Conservation (phyloP, 2,113 vertebrate species). For the Gymnarchus niloticus region DNA sequence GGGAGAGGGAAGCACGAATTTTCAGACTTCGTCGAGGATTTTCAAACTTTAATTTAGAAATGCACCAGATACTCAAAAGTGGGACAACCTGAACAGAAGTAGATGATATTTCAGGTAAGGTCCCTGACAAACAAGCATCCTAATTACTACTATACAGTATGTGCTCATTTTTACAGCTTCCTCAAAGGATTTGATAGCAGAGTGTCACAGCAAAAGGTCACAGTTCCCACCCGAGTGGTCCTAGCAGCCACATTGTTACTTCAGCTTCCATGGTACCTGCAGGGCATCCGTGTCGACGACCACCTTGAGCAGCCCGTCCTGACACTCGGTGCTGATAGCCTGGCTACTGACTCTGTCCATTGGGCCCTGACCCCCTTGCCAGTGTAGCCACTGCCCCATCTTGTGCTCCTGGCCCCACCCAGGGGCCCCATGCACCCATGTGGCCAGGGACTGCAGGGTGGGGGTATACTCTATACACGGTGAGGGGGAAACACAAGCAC, state of each 20-base stretch:
- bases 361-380: neutral
- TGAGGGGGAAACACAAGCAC: neutral
- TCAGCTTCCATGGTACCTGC: constrained; percentile 56
- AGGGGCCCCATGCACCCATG: constrained; percentile 12
- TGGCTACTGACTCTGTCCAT: constrained; percentile 21
- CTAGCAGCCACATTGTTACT: neutral
- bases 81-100: neutral
- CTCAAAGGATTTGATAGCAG: neutral
- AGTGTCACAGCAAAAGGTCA: neutral
- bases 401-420: constrained; percentile 40
- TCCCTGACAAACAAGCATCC: neutral
- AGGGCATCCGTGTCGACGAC: constrained; percentile 45
- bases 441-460: constrained; percentile 9
- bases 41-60: neutral
- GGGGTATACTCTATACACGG: constrained; percentile 14
- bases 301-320: constrained; percentile 52
- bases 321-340: constrained; percentile 52
- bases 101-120: no score
- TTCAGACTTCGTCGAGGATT: neutral
- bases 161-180: neutral
- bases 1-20: neutral
- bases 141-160: neutral
- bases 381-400: constrained; percentile 46
- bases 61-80: neutral
- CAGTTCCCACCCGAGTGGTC: neutral